Conservation (phyloP, 2,888 invertebrate species). For the Anoplius nigerrimus region DNA sequence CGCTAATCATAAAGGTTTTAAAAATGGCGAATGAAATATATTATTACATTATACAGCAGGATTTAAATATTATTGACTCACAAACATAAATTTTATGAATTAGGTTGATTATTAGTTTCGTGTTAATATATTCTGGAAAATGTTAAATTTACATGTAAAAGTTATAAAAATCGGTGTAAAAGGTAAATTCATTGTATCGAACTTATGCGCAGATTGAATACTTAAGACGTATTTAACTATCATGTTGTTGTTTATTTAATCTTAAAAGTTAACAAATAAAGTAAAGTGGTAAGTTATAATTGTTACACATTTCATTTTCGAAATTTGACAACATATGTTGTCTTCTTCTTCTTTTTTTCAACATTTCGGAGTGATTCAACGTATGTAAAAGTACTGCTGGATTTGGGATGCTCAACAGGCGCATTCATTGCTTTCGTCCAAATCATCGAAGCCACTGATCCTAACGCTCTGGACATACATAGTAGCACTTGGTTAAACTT, state of each 20-base stretch:
- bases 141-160: too few relatives aligned
- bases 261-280: neutral
- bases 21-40: too few relatives aligned
- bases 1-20: too few relatives aligned
- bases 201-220: too few relatives aligned
- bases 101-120: too few relatives aligned
- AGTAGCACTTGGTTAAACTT: slow-evolving; percentile 65
- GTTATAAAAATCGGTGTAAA: too few relatives aligned
- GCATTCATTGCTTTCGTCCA: slow-evolving; percentile 63
- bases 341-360: slow-evolving; percentile 16
- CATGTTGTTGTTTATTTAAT: neutral
- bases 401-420: slow-evolving; percentile 63
- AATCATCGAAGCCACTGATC: slow-evolving; percentile 66
- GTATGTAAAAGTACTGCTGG: slow-evolving; percentile 59
- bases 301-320: slow-evolving; percentile 24
- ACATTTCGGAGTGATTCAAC: slow-evolving; percentile 26
- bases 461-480: slow-evolving; percentile 65
- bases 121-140: too few relatives aligned
- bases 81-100: too few relatives aligned
- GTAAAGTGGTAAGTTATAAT: neutral
- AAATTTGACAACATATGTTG: slow-evolving; percentile 8
- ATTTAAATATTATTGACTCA: too few relatives aligned
- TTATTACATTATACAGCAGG: too few relatives aligned
- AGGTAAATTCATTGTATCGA: too few relatives aligned
- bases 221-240: too few relatives aligned